Evolutionary conservation across 92 coral and sea anemone species (phyloP).

Genomic region (Porites divaricata): DNA sequence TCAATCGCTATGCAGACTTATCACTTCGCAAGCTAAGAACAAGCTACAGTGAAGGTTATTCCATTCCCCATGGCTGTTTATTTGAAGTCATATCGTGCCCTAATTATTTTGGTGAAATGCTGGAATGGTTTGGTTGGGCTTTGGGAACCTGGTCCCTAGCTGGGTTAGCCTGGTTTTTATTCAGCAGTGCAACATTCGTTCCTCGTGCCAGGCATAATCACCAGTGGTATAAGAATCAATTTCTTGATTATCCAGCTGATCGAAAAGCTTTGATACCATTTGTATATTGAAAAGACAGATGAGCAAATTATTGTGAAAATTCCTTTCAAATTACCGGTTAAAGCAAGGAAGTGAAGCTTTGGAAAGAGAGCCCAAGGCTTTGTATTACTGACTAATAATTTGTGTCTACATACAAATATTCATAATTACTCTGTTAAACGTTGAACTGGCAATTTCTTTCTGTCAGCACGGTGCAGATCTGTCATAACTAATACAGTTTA

Average conservation of each 20-base stretch:
- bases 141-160: slow-evolving; percentile 67
- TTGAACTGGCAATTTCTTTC: no score
- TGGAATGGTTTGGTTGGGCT: slow-evolving; percentile 76
- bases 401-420: no score
- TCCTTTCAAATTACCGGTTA: no score
- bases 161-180: slow-evolving; percentile 63
- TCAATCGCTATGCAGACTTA: slow-evolving; percentile 62
- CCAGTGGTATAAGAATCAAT: slow-evolving; percentile 53
- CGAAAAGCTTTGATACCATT: slow-evolving; percentile 66
- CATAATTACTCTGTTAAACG: no score
- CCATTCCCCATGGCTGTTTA: slow-evolving; percentile 52
- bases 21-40: slow-evolving; percentile 50
- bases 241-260: slow-evolving; percentile 54
- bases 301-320: neutral
- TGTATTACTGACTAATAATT: no score
- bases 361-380: no score
- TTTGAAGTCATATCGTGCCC: slow-evolving; percentile 59
- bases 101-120: slow-evolving; percentile 71
- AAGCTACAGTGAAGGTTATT: slow-evolving; percentile 28
- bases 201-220: slow-evolving; percentile 68
- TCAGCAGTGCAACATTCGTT: slow-evolving; percentile 65
- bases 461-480: no score
- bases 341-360: no score
- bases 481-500: no score
- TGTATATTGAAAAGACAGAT: slow-evolving; percentile 18